phyloP scores from a whole-genome alignment of 2,113 vertebrate species.

The Narcine bancroftii region DNA sequence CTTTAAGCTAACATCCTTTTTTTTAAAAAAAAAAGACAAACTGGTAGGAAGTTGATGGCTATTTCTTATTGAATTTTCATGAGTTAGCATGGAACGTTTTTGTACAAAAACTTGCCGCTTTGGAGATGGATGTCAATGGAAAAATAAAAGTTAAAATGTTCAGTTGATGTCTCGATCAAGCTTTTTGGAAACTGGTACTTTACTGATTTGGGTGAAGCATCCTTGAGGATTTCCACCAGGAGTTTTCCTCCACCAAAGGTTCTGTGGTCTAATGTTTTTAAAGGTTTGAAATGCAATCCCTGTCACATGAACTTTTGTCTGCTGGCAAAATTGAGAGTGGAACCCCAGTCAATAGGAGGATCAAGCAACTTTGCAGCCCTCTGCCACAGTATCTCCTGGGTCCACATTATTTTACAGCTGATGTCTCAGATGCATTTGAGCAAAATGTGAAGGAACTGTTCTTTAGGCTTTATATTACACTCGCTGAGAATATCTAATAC shows the following conservation, averaged over 20 bases:
- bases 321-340: background rate
- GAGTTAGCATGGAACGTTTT: slow-evolving; percentile 33
- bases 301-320: background rate
- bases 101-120: slow-evolving; percentile 34
- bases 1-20: background rate
- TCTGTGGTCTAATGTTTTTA: background rate
- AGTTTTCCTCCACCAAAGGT: background rate
- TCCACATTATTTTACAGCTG: background rate
- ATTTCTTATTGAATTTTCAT: slow-evolving; percentile 32
- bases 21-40: slow-evolving; percentile 3
- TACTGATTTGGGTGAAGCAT: background rate
- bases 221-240: background rate
- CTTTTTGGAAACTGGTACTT: background rate
- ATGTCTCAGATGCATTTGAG: background rate
- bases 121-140: slow-evolving; percentile 33
- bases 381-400: background rate
- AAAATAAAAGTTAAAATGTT: slow-evolving; percentile 33
- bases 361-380: background rate
- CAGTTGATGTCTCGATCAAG: slow-evolving; percentile 10
- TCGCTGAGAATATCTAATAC: background rate
- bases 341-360: background rate
- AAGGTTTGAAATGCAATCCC: background rate
- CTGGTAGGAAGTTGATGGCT: slow-evolving; percentile 15
- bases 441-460: no score
- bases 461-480: background rate